Conservation (phyloP, 1,140 invertebrate species). For the Orius insidiosus region DNA sequence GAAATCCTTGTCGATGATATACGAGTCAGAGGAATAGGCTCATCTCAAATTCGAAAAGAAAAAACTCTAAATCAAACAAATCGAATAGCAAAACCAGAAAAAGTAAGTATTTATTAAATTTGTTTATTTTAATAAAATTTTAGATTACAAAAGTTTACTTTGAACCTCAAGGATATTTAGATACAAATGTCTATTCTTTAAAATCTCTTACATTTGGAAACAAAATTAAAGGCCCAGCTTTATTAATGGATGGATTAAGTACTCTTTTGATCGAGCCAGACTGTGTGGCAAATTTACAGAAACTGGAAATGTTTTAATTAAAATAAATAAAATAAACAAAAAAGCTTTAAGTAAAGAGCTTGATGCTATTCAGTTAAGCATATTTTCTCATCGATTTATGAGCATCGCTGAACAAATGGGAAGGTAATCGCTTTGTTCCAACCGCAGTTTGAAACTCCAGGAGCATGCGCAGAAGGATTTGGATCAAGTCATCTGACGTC, state of each 20-base stretch:
- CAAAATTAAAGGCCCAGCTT: constrained; percentile 65
- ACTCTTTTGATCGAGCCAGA: constrained; percentile 88
- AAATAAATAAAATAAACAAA: constrained; percentile 32
- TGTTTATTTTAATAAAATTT: no score
- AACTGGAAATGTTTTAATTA: constrained; percentile 54
- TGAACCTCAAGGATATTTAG: constrained; percentile 47
- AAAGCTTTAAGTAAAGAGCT: constrained; percentile 34
- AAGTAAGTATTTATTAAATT: no score
- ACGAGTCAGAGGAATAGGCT: constrained; percentile 69
- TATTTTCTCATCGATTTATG: constrained; percentile 99
- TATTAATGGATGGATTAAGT: constrained; percentile 87
- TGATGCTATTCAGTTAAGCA: constrained; percentile 90
- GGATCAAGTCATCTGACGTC: no score
- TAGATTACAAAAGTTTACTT: constrained; percentile 47
- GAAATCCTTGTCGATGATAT: constrained; percentile 88
- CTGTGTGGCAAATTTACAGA: constrained; percentile 48
- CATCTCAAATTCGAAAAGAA: constrained; percentile 33
- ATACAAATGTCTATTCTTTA: constrained; percentile 63
- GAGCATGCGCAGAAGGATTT: no score
- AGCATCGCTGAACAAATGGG: constrained; percentile 99
- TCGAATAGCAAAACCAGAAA: no score
- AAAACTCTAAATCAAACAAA: no score
- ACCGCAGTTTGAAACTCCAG: no score
- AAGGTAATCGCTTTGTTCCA: constrained; percentile 36
- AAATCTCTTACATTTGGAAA: constrained; percentile 51